phyloP scores from a whole-genome alignment of 2,797 vertebrate genomes.

The Chrysocyon brachyurus region DNA sequence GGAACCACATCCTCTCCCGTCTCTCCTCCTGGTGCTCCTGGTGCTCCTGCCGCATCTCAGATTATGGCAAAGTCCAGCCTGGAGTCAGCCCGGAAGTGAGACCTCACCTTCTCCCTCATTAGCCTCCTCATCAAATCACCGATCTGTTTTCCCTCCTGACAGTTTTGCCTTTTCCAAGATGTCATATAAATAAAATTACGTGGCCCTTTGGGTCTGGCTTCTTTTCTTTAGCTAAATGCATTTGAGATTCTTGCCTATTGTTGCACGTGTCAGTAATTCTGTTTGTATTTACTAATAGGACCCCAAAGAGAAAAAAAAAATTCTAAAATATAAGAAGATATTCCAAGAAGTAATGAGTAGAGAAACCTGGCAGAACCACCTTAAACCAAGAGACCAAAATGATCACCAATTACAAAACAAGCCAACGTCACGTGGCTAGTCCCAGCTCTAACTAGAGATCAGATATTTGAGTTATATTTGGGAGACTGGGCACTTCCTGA shows the following conservation, averaged over 20 bases:
- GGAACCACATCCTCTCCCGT: not conserved
- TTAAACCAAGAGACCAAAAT: not conserved
- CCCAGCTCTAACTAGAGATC: not conserved
- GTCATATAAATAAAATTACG: not conserved
- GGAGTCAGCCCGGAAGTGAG: not conserved
- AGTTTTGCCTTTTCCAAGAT: not conserved
- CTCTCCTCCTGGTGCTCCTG: fast-evolving
- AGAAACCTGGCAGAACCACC: not conserved
- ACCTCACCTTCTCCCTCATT: not conserved
- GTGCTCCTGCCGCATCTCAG: too few species aligned
- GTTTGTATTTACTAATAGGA: not conserved
- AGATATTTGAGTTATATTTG: not conserved
- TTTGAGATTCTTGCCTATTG: not conserved
- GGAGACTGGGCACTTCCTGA: not conserved
- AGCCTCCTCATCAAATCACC: not conserved
- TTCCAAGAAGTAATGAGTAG: not conserved
- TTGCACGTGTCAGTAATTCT: not conserved
- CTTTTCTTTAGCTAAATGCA: not conserved
- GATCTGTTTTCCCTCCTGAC: not conserved
- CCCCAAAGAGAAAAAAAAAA: not conserved
- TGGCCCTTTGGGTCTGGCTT: not conserved
- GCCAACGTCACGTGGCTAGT: too few species aligned
- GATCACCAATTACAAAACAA: not conserved
- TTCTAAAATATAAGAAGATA: not conserved
- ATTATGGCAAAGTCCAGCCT: not conserved